These are phyloP conservation scores for Barbus barbus DNA, from an alignment of 2,113 vertebrate genomes.

Conservation along the genomic window DNA sequence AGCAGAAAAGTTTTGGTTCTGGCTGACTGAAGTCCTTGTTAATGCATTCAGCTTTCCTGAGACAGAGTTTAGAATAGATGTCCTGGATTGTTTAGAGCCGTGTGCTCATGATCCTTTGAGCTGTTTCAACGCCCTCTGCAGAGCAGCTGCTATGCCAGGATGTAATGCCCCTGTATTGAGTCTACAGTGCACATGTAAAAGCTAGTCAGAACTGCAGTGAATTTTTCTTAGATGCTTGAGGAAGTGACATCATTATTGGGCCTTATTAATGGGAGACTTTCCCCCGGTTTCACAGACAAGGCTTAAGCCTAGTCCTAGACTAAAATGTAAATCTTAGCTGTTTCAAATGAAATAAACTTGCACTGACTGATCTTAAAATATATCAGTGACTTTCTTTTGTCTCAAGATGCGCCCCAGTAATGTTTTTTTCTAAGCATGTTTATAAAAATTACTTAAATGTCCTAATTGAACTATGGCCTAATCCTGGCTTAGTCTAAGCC, in stretches of 20 bases:
- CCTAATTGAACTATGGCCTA: no score
- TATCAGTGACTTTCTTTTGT: no score
- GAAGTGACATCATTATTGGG: neutral
- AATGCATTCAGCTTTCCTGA: constrained; percentile 13
- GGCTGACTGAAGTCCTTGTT: neutral
- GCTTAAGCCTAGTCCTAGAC: no score
- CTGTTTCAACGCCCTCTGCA: neutral
- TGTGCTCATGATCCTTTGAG: neutral
- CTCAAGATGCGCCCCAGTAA: no score
- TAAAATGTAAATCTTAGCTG: no score
- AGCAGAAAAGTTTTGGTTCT: constrained; percentile 7
- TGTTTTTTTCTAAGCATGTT: no score
- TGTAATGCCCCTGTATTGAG: neutral
- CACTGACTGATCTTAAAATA: no score
- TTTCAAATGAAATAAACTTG: no score
- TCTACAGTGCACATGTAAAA: neutral
- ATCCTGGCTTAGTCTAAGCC: no score
- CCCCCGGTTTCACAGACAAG: no score
- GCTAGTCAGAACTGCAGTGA: neutral
- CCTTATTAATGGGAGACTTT: neutral
- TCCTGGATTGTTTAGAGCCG: constrained; percentile 1
- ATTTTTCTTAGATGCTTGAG: neutral
- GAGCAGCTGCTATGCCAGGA: neutral
- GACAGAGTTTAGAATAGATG: constrained; percentile 15
- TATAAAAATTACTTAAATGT: no score